Evolutionary conservation across 2,888 invertebrate species (phyloP), one percentile per base, ranked within the genome.

Genomic region (Blera fallax): DNA sequence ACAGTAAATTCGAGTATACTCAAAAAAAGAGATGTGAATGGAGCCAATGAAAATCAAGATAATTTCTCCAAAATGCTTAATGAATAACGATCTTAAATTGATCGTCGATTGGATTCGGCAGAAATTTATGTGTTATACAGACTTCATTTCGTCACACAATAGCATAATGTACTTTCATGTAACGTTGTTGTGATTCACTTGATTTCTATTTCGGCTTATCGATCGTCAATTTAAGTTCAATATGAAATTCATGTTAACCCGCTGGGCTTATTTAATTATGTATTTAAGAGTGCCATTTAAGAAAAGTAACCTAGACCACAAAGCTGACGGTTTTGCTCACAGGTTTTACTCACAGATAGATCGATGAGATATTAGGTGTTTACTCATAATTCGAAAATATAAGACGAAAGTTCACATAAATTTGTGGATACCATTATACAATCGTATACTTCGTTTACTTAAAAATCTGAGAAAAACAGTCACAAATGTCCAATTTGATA

Each of bases 51-150:
- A 54, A 29, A 10, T 29, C 8, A n/a, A 54, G n/a, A 16, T 14
- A 67, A 40, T 40, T 67, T 67, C 52, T 52, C 52, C 64, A n/a
- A 65, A 50, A 34, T 40, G 27, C 24, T 24, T 24, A 24, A 24
- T 24, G 29, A 32, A 34, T 21, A 34, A 24, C 16, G 14, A 50
- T 52, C 24, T 27, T 8, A 5, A 34, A 52, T 24, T 52, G 50
- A 24, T 52, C 14, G 4, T 37, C 37, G 21, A 37, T 32, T 52
- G 1, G 24, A 7, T 52, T 67, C 14, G 37, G 14, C 21, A 16
- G n/a, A 32, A 32, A 18, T 48, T 6, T 32, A 16, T 21, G 11
- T 29, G 32, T 48, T 65, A 48, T 8, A 21, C 8, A 21, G 45
- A n/a, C 43, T 11, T 29, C 2, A 21, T 60, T 60, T 37, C 6